Conservation (phyloP, 1,140 invertebrate genomes). For the Neodiprion virginianus region DNA sequence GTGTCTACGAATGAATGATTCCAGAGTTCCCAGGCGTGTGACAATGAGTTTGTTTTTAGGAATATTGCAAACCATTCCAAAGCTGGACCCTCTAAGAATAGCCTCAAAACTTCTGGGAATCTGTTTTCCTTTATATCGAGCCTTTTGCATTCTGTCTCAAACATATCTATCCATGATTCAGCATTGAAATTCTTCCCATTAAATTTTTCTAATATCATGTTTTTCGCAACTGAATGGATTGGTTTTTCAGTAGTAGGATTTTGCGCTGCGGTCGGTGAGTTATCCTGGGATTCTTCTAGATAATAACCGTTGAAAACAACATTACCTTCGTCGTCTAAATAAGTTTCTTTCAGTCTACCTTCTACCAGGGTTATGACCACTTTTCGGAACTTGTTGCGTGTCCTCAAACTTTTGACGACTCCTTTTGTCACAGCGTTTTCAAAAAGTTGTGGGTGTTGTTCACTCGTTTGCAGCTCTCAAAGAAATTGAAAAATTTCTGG, state of each 20-base stretch:
- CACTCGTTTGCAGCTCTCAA: no score
- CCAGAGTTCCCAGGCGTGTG: slow-evolving; percentile 12
- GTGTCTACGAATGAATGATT: slow-evolving; percentile 22
- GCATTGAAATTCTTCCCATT: slow-evolving; percentile 18
- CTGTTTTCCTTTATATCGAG: slow-evolving; percentile 19
- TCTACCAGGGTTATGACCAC: slow-evolving; percentile 15
- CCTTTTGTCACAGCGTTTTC: no score
- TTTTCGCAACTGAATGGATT: not conserved
- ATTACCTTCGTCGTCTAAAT: slow-evolving; percentile 25
- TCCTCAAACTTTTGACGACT: no score
- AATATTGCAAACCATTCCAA: slow-evolving; percentile 14
- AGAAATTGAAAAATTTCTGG: no score
- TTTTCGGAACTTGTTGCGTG: not conserved
- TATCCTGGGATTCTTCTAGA: slow-evolving; percentile 6
- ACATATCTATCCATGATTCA: slow-evolving; percentile 6
- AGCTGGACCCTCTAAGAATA: slow-evolving; percentile 17
- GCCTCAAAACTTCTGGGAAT: slow-evolving; percentile 14
- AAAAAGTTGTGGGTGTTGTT: no score
- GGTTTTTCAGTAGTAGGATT: not conserved
- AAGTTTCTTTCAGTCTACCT: slow-evolving; percentile 17
- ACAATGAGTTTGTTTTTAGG: slow-evolving; percentile 6
- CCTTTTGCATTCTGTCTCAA: slow-evolving; percentile 15
- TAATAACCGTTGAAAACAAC: slow-evolving; percentile 16
- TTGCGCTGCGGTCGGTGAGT: not conserved
- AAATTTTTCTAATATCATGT: slow-evolving; percentile 22